A percentile compares a stretch with the other conserved stretches of the same genome.
Conservation (phyloP, 2,113 vertebrate genomes). For the Nothoprocta pentlandii region DNA sequence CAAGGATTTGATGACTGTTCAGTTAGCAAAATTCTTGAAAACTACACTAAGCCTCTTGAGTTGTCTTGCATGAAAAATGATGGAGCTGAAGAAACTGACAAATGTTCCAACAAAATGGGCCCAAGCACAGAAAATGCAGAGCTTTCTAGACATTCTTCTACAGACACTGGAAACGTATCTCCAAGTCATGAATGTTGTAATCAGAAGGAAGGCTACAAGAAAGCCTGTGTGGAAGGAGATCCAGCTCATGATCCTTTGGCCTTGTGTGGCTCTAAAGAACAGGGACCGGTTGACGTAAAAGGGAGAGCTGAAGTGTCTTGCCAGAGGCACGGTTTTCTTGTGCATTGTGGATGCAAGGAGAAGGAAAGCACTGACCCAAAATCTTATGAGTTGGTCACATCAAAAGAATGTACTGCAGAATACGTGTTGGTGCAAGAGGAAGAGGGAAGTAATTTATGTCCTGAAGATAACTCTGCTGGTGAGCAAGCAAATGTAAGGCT, state of each 20-base stretch:
- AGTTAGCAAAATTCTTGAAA: conserved; percentile 67
- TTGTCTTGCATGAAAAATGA: background rate
- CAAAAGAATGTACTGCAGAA: conserved; percentile 33
- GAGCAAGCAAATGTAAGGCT: conserved; percentile 50
- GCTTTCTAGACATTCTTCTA: background rate
- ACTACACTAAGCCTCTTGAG: conserved; percentile 71
- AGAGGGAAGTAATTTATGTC: background rate
- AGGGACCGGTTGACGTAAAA: background rate
- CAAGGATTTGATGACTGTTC: conserved; percentile 81
- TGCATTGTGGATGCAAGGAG: background rate
- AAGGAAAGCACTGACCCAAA: background rate
- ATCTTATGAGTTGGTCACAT: background rate
- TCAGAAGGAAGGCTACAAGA: background rate
- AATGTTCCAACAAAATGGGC: background rate
- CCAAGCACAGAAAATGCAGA: background rate
- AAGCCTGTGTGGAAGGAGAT: conserved; percentile 40
- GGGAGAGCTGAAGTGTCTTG: background rate
- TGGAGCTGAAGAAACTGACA: background rate
- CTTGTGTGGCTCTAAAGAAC: background rate
- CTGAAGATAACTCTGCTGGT: background rate
- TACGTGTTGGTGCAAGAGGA: conserved; percentile 83
- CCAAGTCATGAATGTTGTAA: background rate
- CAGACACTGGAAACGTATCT: background rate
- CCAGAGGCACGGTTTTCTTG: background rate
- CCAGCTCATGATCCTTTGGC: background rate